Base-by-base conservation (phyloP, 2,113 vertebrate genomes). In the Taurulus bubalis region DNA sequence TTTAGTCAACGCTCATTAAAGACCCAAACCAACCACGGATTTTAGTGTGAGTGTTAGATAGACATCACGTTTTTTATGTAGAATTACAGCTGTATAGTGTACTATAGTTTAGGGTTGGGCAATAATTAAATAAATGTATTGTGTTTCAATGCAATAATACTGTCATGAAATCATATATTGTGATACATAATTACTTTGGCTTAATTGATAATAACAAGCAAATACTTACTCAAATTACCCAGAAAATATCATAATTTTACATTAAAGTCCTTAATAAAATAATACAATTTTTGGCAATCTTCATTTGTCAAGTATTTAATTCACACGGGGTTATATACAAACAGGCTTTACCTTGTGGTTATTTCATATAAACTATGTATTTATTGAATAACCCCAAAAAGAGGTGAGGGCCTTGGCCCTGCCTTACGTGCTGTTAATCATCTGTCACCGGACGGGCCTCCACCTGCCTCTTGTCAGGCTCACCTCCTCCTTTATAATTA, bases 391-490 rank as follows among this genome's bases (percentile, higher is more conserved):
- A 55, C 9, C 1, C 22, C 9, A 55, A 55, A 55, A 24, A 4
- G 30, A 4, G 30, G 30, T 32, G 5, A 6, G 34, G 34, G 3
- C 34, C 34, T 34, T 34, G 2, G 30, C 30, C 30, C 30, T 3
- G 30, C 30, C 30, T 32, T 32, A 32, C 30, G 2, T 34, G 34
- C 34, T 49, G 40, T 26, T 67, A 16, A 51, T 38, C 26, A 12
- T 68, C 63, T 40, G 22, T 80, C 60, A 47, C 49, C 73, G 42
- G 68, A 14, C 15, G 9, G 4, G 5, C 24, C 69, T 66, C 63
- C 42, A 66, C 53, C 63, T 51, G 79, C 55, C n/a, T 56, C 51
- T 45, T 34, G 55, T 58, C 7, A 3, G 15, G 30, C 42, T 69
- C 56, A 42, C 16, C 9, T 42, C 14, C 34, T 42, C 32, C 42